These are phyloP conservation scores for Phymastichus coffea DNA, from an alignment of 1,140 invertebrate genomes.

Conservation along the genomic window DNA sequence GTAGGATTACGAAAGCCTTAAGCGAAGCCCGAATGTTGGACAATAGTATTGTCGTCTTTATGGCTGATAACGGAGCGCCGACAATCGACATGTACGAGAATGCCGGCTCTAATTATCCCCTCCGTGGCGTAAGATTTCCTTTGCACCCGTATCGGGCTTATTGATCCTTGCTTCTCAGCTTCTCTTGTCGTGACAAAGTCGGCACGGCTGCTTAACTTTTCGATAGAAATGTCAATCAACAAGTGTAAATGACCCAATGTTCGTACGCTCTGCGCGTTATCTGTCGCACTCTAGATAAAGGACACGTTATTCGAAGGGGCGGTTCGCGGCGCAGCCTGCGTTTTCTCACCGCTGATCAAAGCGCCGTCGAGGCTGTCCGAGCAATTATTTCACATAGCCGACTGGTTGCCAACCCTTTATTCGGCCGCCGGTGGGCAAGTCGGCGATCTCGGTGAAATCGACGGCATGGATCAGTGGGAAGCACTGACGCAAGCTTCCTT, in stretches of 20 bases:
- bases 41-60: slow-evolving; percentile 73
- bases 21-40: slow-evolving; percentile 55
- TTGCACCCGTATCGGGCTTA: no score
- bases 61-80: slow-evolving; percentile 71
- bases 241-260: no score
- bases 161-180: no score
- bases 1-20: slow-evolving; percentile 60
- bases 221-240: no score
- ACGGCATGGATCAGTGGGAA: slow-evolving; percentile 58
- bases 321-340: slow-evolving; percentile 62
- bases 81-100: slow-evolving; percentile 61
- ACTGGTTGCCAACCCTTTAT: slow-evolving; percentile 73
- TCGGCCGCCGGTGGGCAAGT: slow-evolving; percentile 57
- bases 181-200: no score
- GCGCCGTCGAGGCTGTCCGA: slow-evolving; percentile 59
- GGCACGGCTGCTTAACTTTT: no score
- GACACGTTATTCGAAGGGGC: slow-evolving; percentile 66
- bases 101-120: slow-evolving; percentile 68
- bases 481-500: slow-evolving; percentile 33
- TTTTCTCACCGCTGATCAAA: slow-evolving; percentile 58
- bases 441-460: slow-evolving; percentile 40
- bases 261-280: no score
- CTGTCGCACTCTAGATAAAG: slow-evolving; percentile 40
- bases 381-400: slow-evolving; percentile 68
- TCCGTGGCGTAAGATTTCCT: slow-evolving; percentile 61